phyloP scores from a whole-genome alignment of 2,113 vertebrate species.

The Ammodytes dubius region DNA sequence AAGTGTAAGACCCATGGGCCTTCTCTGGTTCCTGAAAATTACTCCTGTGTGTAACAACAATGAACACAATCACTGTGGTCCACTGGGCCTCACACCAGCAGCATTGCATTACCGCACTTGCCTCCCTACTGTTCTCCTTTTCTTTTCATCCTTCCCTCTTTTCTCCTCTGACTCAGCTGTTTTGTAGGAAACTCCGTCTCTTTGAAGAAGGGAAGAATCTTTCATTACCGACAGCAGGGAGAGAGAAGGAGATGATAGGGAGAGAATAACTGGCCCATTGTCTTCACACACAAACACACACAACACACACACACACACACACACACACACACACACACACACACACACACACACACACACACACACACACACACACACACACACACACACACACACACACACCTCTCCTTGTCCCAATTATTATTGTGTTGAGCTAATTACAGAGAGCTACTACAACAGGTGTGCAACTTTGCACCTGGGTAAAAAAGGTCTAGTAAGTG shows the following conservation, averaged over 20 bases:
- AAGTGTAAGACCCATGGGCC: slow-evolving; percentile 65
- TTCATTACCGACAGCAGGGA: slow-evolving; percentile 85
- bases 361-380: not conserved
- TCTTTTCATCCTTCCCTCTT: slow-evolving; percentile 80
- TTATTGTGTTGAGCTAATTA: slow-evolving; percentile 81
- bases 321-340: slow-evolving; percentile 16
- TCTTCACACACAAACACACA: slow-evolving; percentile 71
- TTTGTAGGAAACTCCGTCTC: slow-evolving; percentile 84
- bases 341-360: not conserved
- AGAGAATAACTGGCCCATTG: slow-evolving; percentile 85
- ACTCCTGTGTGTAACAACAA: slow-evolving; percentile 71
- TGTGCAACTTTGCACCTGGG: slow-evolving; percentile 85
- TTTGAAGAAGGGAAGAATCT: slow-evolving; percentile 88
- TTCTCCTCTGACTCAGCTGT: slow-evolving; percentile 86
- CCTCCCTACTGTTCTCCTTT: slow-evolving; percentile 76
- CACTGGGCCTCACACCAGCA: slow-evolving; percentile 75
- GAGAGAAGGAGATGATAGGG: slow-evolving; percentile 82
- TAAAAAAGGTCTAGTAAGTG: slow-evolving; percentile 37
- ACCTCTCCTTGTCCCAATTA: slow-evolving; percentile 65
- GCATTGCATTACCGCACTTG: slow-evolving; percentile 64
- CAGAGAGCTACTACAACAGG: slow-evolving; percentile 84
- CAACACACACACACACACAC: too few relatives aligned
- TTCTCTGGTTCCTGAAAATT: slow-evolving; percentile 65
- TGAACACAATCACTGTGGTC: slow-evolving; percentile 78
- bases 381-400: slow-evolving; percentile 16